Evolutionary conservation across 2,797 vertebrate genomes (phyloP), one percentile per base, ranked within the genome.

Genomic region (Myotis myotis): DNA sequence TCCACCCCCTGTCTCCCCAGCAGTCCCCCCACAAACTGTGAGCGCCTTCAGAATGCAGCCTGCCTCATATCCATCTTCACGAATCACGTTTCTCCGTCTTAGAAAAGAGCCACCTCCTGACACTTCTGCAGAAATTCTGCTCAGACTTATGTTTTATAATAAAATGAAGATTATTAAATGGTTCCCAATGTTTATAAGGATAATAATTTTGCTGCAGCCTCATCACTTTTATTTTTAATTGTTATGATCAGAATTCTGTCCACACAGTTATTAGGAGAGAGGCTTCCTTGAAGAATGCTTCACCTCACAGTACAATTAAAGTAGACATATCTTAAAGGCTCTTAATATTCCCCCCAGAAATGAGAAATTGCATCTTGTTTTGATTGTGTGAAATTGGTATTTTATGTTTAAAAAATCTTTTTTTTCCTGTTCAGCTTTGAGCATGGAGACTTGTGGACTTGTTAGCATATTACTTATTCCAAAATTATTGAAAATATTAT

Each of bases 301-400:
- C 89, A 91, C 86, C 85, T 93, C 87, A 89, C 93, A 70, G 66
- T 71, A 87, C 94, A 97, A 96, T 97, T 97, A 96, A 95, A 96
- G 92, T 38, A 94, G 95, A 95, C 83, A 72, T 95, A 89, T 90
- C 96, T 87, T 92, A 95, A 96, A 97, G 82, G 68, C 95, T 96
- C 96, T 96, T 96, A 94, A 91, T 87, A 96, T 75, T 96, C 92
- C 92, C 93, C 76, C 80, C 71, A 89, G 95, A 94, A 95, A 96
- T 94, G 68, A 38, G 57, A 97, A 97, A 97, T 96, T 93, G 78
- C 53, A 93, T 86, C 95, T 95, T 94, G 96, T 96, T 97, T 96
- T 95, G 88, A 96, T 96, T 89, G 93, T 82, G 64, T 8, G 55
- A 96, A 96, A 95, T 82, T 95, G 82, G 74, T 89, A 91, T 91